phyloP scores from a whole-genome alignment of 1,140 invertebrate genomes.

The Drosophila triauraria region DNA sequence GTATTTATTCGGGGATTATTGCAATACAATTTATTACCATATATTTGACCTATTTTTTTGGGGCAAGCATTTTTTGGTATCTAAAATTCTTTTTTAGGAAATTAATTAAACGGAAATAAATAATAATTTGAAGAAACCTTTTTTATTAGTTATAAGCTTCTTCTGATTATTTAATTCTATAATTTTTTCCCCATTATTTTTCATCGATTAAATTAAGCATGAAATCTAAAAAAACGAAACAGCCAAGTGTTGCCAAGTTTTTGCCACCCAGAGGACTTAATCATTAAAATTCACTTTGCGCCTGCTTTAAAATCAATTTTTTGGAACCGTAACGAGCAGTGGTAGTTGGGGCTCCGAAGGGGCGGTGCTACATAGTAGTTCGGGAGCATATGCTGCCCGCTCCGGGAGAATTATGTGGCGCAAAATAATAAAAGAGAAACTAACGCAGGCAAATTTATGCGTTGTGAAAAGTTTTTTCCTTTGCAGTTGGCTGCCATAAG shows the following conservation, averaged over 20 bases:
- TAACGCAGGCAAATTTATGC: slow-evolving; percentile 79
- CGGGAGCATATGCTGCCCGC: slow-evolving; percentile 66
- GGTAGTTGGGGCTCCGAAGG: neutral
- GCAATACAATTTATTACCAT: neutral
- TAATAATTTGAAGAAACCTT: too few species aligned
- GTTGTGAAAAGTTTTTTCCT: slow-evolving; percentile 74
- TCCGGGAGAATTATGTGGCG: slow-evolving; percentile 75
- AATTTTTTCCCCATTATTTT: neutral
- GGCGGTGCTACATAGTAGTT: slow-evolving; percentile 22
- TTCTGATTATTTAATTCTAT: neutral
- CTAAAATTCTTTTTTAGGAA: too few species aligned
- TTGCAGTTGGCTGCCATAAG: slow-evolving; percentile 23
- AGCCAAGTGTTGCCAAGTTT: slow-evolving; percentile 11
- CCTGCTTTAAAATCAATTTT: slow-evolving; percentile 77
- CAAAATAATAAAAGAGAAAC: slow-evolving; percentile 58
- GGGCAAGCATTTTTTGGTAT: neutral
- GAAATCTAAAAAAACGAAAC: slow-evolving; percentile 31
- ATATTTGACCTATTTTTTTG: neutral
- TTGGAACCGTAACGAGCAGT: slow-evolving; percentile 22
- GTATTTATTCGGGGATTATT: slow-evolving; percentile 8
- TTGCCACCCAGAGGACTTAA: slow-evolving; percentile 9
- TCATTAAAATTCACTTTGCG: slow-evolving; percentile 78
- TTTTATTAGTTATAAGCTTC: too few species aligned
- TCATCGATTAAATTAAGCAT: slow-evolving; percentile 39
- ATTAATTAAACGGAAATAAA: too few species aligned